Percentiles rank a stretch among this genome's conserved stretches.
These are phyloP conservation scores for Drosophila aff. DNA, from an alignment of 1,140 invertebrate genomes.

Conservation along the genomic window DNA sequence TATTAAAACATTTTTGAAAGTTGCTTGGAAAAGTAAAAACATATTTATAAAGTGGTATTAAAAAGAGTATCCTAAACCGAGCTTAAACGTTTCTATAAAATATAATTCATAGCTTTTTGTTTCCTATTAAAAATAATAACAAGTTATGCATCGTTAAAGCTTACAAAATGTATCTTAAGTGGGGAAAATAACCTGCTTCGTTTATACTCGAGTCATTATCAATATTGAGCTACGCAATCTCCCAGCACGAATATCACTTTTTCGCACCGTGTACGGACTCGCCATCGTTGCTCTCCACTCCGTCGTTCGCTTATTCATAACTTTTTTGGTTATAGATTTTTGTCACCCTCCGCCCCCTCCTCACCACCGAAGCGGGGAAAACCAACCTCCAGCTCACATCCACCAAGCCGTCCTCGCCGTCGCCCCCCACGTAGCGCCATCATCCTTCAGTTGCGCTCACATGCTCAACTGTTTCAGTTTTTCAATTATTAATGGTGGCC, in stretches of 20 bases:
- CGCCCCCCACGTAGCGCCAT: slow-evolving; percentile 26
- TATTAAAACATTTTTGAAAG: background rate
- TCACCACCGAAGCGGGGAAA: slow-evolving; percentile 5
- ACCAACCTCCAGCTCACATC: slow-evolving; percentile 9
- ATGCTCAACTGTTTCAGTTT: slow-evolving; percentile 83
- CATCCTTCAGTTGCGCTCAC: slow-evolving; percentile 54
- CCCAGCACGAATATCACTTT: background rate
- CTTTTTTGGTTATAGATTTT: slow-evolving; percentile 83
- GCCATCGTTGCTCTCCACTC: slow-evolving; percentile 52
- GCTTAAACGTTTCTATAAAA: background rate
- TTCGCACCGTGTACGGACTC: slow-evolving; percentile 18
- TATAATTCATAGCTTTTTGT: background rate
- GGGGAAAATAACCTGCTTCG: background rate
- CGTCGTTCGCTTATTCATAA: slow-evolving; percentile 75
- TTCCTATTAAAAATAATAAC: background rate
- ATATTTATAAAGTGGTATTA: too few species aligned
- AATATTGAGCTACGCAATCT: background rate
- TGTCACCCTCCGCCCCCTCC: slow-evolving; percentile 53
- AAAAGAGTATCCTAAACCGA: background rate
- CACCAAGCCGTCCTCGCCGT: slow-evolving; percentile 11
- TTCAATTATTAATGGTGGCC: slow-evolving; percentile 84
- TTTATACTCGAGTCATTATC: background rate
- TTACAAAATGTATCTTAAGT: background rate
- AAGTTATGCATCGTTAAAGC: background rate
- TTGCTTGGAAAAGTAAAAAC: fast-evolving